Conservation (phyloP, 2,888 invertebrate genomes). For the Machimus rusticus region DNA sequence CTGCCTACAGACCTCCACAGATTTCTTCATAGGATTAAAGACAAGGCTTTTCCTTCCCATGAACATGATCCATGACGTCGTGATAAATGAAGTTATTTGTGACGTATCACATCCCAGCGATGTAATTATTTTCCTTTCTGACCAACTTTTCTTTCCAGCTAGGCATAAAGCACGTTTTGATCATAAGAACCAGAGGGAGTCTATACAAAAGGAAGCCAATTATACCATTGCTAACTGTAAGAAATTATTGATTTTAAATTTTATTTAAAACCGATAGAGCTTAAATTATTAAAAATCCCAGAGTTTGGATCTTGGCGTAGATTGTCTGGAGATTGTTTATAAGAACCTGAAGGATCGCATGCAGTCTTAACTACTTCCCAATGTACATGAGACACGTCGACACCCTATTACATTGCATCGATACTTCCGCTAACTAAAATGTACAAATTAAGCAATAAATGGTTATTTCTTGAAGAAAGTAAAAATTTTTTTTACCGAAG, state of each 20-base stretch:
- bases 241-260: conserved; percentile 9
- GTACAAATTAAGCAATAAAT: not conserved
- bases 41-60: conserved; percentile 58
- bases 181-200: conserved; percentile 58
- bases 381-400: not conserved
- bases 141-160: conserved; percentile 54
- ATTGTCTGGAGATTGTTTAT: conserved; percentile 59
- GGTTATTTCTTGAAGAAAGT: not conserved
- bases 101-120: conserved; percentile 54
- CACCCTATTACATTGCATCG: not conserved
- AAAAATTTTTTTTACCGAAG: not conserved
- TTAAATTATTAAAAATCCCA: conserved; percentile 49
- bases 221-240: conserved; percentile 61
- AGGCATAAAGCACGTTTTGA: conserved; percentile 60
- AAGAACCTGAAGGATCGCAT: conserved; percentile 49
- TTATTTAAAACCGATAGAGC: not conserved
- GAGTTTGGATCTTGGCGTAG: conserved; percentile 59
- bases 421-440: conserved; percentile 7
- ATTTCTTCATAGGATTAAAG: conserved; percentile 55
- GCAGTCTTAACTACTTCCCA: not conserved
- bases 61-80: conserved; percentile 58
- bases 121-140: not conserved
- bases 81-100: conserved; percentile 64
- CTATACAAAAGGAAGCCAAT: conserved; percentile 57
- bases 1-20: conserved; percentile 59